phyloP scores from a whole-genome alignment of 1,140 invertebrate species.

The Helicoverpa armigera region DNA sequence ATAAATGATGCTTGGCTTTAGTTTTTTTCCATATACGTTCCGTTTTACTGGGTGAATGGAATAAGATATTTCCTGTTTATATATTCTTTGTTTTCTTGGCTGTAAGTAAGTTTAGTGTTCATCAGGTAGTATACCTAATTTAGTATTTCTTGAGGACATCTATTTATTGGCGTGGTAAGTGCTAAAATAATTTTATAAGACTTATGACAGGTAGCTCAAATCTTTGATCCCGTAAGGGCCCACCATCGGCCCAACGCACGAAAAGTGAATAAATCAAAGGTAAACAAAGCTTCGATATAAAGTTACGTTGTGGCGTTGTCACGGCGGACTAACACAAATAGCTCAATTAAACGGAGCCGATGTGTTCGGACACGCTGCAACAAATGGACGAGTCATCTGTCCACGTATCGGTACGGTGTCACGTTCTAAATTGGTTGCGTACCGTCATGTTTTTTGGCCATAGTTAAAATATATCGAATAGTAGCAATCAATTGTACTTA shows the following conservation, averaged over 20 bases:
- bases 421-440: constrained; percentile 77
- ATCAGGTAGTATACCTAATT: no score
- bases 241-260: not conserved
- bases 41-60: no score
- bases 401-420: constrained; percentile 67
- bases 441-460: constrained; percentile 62
- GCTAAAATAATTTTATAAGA: not conserved
- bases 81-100: no score
- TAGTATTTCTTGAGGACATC: no score
- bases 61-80: no score
- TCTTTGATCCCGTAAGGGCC: not conserved
- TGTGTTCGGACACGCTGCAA: constrained; percentile 69
- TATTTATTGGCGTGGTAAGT: no score
- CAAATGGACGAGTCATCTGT: constrained; percentile 78
- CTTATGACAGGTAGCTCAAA: not conserved
- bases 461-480: constrained; percentile 69
- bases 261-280: constrained; percentile 33
- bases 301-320: constrained; percentile 63
- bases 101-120: no score
- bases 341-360: constrained; percentile 78
- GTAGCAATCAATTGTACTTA: constrained; percentile 65
- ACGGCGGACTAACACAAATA: constrained; percentile 77
- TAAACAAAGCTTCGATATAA: constrained; percentile 49
- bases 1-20: no score
- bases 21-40: no score